Evolutionary conservation across 2,888 invertebrate genomes (phyloP).

Genomic region (Lysandra coridon): DNA sequence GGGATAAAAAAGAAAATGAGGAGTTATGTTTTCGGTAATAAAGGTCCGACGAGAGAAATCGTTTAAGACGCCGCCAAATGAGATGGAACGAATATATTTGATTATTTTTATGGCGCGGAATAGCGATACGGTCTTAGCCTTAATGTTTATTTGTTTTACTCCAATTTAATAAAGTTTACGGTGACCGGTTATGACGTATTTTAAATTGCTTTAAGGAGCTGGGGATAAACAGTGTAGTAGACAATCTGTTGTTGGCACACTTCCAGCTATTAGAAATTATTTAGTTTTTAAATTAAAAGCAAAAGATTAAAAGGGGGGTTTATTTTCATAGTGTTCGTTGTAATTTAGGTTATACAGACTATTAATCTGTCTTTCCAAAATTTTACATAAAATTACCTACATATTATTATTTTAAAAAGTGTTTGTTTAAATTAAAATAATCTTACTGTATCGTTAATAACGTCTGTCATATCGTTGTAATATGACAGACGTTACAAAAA

Average conservation of each 20-base stretch:
- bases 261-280: background rate
- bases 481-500: background rate
- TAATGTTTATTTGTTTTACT: constrained; percentile 77
- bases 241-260: background rate
- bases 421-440: no score
- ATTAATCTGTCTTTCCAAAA: no score
- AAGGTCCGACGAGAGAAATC: constrained; percentile 80
- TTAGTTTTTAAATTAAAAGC: background rate
- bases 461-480: no score
- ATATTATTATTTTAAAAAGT: no score
- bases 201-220: constrained; percentile 35
- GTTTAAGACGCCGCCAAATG: constrained; percentile 80
- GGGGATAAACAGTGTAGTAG: background rate
- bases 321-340: background rate
- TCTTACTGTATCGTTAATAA: no score
- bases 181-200: constrained; percentile 50
- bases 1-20: constrained; percentile 81
- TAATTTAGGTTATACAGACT: background rate
- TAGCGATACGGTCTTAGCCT: constrained; percentile 69
- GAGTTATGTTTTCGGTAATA: constrained; percentile 81
- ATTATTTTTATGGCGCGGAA: constrained; percentile 79
- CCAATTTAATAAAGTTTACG: constrained; percentile 66
- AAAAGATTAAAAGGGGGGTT: background rate
- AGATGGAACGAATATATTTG: constrained; percentile 81
- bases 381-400: no score